Conservation (phyloP, 2,888 invertebrate genomes). For the Drepana falcataria region DNA sequence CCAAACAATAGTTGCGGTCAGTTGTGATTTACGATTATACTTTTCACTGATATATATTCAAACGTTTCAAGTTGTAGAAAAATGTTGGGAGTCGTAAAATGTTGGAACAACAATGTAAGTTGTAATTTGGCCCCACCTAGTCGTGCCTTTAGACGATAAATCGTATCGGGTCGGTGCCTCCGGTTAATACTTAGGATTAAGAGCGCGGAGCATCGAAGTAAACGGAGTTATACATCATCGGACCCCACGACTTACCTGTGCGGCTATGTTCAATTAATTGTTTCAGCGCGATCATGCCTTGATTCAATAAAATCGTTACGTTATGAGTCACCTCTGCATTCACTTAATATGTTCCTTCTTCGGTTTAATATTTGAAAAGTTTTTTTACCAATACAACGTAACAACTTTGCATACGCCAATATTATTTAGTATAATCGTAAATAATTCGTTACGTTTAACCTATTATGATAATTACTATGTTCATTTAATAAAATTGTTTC, state of each 20-base stretch:
- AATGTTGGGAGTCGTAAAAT: slow-evolving; percentile 31
- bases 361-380: not conserved
- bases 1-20: not conserved
- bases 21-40: not conserved
- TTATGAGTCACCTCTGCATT: too few species aligned
- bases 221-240: slow-evolving; percentile 52
- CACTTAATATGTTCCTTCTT: too few species aligned
- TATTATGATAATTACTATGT: not conserved
- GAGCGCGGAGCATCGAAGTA: slow-evolving; percentile 47
- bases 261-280: slow-evolving; percentile 28
- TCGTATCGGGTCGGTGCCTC: slow-evolving; percentile 47
- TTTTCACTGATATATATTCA: not conserved
- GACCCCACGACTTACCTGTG: slow-evolving; percentile 20
- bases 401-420: not conserved
- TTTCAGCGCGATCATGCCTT: slow-evolving; percentile 17
- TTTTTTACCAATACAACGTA: not conserved
- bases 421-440: not conserved
- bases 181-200: slow-evolving; percentile 58
- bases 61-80: slow-evolving; percentile 25
- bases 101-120: slow-evolving; percentile 46
- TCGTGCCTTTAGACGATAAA: slow-evolving; percentile 49
- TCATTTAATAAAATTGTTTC: not conserved
- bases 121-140: slow-evolving; percentile 43
- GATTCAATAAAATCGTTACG: slow-evolving; percentile 12
- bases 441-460: not conserved